Evolutionary conservation across 2,113 vertebrate species (phyloP).

Genomic region (Geococcyx californianus): DNA sequence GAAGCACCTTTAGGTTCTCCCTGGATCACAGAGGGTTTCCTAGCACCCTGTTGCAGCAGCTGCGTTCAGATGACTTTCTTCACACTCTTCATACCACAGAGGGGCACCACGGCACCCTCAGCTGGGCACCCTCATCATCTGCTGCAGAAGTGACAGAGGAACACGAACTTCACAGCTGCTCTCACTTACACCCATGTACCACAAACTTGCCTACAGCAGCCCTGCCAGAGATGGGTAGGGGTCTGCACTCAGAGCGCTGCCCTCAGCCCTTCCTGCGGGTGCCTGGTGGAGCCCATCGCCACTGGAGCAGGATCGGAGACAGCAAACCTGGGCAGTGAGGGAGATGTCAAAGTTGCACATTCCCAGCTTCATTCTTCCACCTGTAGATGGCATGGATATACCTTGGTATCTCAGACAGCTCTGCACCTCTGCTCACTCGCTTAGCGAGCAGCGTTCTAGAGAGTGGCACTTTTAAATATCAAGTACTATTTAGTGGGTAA

Average conservation of each 20-base stretch:
- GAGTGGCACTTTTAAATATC: not conserved
- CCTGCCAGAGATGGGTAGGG: not conserved
- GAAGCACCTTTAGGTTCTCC: not conserved
- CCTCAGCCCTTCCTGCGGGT: not conserved
- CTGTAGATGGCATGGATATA: slow-evolving; percentile 54
- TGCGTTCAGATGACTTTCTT: not conserved
- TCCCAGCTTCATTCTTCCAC: slow-evolving; percentile 17
- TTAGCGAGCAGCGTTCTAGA: not conserved
- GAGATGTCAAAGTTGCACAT: not conserved
- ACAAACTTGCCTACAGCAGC: not conserved
- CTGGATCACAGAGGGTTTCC: not conserved
- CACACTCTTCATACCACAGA: accelerated
- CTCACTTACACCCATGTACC: accelerated
- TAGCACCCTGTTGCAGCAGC: not conserved
- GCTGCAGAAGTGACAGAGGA: not conserved
- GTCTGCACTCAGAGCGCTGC: accelerated
- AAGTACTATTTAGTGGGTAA: not conserved
- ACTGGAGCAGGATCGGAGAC: accelerated
- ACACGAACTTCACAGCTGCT: not conserved
- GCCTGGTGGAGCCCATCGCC: not conserved
- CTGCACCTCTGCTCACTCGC: not conserved
- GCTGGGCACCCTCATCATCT: accelerated
- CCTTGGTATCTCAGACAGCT: slow-evolving; percentile 6
- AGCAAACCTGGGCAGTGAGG: not conserved
- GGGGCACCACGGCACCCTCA: not conserved